phyloP scores from a whole-genome alignment of 1,140 invertebrate genomes.

The Cepaea nemoralis region DNA sequence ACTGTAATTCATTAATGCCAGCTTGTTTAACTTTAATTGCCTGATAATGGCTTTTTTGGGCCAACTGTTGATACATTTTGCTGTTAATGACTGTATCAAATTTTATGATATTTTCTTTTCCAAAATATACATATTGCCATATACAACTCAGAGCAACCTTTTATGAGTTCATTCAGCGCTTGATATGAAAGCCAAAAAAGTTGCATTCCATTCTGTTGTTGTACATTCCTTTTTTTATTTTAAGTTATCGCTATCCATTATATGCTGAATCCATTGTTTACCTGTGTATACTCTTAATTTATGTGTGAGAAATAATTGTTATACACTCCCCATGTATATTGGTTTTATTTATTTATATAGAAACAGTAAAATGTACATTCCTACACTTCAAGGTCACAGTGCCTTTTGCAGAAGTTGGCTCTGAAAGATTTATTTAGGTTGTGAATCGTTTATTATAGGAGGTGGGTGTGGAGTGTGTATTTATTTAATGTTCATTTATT shows the following conservation, averaged over 20 bases:
- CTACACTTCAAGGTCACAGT: not conserved
- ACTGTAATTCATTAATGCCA: not conserved
- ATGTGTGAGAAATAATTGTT: not conserved
- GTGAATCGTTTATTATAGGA: not conserved
- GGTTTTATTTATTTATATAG: not conserved
- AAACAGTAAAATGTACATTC: not conserved
- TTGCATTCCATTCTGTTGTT: too few relatives aligned
- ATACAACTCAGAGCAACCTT: not conserved
- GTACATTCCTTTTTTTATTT: not conserved
- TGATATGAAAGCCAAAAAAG: too few relatives aligned
- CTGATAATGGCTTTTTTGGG: not conserved
- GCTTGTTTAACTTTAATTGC: constrained; percentile 1
- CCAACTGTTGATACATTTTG: not conserved
- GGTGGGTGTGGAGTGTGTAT: not conserved
- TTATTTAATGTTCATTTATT: too few relatives aligned
- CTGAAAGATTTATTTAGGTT: not conserved
- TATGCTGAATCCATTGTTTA: not conserved
- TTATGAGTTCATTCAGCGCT: not conserved
- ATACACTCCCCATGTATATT: not conserved
- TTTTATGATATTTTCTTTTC: not conserved
- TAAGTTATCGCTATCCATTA: not conserved
- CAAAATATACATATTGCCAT: not conserved
- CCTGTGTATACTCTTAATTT: not conserved
- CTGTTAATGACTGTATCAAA: not conserved
- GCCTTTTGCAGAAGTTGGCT: not conserved